A percentile compares a stretch with the other conserved stretches of the same genome.
phyloP scores from a whole-genome alignment of 2,888 invertebrate genomes.

The Cremastinae sp. region DNA sequence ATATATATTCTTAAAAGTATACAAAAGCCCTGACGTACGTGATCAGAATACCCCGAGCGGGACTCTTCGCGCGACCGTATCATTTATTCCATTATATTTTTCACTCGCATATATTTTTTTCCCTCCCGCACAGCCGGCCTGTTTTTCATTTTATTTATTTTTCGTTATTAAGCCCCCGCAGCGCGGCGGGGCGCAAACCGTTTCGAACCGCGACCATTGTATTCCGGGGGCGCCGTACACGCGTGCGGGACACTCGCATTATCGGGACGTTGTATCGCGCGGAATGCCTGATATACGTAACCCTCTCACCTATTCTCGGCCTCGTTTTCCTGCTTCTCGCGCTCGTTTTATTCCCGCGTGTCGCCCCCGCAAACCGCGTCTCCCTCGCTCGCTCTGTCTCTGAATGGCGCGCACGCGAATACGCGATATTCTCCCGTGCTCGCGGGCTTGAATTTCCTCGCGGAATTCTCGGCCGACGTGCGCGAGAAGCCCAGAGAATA shows the following conservation, averaged over 20 bases:
- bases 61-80: constrained; percentile 50
- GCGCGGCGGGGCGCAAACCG: constrained; percentile 15
- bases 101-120: constrained; percentile 25
- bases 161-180: constrained; percentile 35
- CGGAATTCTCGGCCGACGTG: constrained; percentile 31
- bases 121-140: background rate
- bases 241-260: constrained; percentile 26
- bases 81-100: constrained; percentile 55
- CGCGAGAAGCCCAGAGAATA: constrained; percentile 10
- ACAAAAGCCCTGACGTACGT: constrained; percentile 38
- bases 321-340: constrained; percentile 26
- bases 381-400: background rate
- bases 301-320: constrained; percentile 46
- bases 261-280: constrained; percentile 50
- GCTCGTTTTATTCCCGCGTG: constrained; percentile 7
- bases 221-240: constrained; percentile 32
- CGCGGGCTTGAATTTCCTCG: constrained; percentile 34
- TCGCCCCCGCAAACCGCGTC: too few relatives aligned
- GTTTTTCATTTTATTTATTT: constrained; percentile 33
- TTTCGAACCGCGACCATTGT: constrained; percentile 37
- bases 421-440: constrained; percentile 59
- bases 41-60: constrained; percentile 47
- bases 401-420: constrained; percentile 54
- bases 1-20: too few relatives aligned
- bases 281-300: constrained; percentile 48